Evolutionary conservation across 2,797 vertebrate genomes (phyloP), one percentile per base, ranked within the genome.

Genomic region (Sebastiscus albofasciatus): DNA sequence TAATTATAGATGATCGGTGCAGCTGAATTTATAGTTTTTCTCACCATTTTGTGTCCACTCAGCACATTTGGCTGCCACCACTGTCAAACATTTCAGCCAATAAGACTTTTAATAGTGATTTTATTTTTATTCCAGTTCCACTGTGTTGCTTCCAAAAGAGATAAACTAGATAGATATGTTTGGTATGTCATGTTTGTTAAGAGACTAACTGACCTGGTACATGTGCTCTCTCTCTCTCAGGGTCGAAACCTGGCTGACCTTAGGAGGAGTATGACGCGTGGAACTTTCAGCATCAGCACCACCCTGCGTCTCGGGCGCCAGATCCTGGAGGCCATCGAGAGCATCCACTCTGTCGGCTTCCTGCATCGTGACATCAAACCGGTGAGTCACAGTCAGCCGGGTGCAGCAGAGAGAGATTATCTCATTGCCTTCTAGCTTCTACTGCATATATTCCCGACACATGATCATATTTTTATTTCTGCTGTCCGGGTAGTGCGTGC

Each of bases 361-460:
- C 94, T 99, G 92, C 99, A 99, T 83, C 96, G 99, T 20, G 99
- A 99, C 93, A 99, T 99, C 93, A 99, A 99, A 95, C 99, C 99
- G 52, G 99, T 99, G 92, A 94, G 97, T 81, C 62, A 27, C 64
- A 24, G 8, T 13, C 20, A 13, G 20, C 22, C 3, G n/a, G 39
- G 12, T 9, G 58, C 42, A 75, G 22, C 49, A 13, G 49, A 42
- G 20, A 49, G 22, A 64, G 8, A 42, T 61, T 3, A 60, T 79
- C 79, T 80, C 46, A 54, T 75, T 46, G 20, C 26, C 8, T 16
- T 9, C 20, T 49, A 10, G 24, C 62, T 29, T 61, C 58, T 36
- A 36, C 61, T 39, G 12, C 24, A 10, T 49, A 24, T 55, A 42
- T 72, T 71, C 31, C 18, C 1, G 36, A 39, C 24, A 68, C 42